phyloP scores from a whole-genome alignment of 2,797 vertebrate genomes.

The Dryobates pubescens region DNA sequence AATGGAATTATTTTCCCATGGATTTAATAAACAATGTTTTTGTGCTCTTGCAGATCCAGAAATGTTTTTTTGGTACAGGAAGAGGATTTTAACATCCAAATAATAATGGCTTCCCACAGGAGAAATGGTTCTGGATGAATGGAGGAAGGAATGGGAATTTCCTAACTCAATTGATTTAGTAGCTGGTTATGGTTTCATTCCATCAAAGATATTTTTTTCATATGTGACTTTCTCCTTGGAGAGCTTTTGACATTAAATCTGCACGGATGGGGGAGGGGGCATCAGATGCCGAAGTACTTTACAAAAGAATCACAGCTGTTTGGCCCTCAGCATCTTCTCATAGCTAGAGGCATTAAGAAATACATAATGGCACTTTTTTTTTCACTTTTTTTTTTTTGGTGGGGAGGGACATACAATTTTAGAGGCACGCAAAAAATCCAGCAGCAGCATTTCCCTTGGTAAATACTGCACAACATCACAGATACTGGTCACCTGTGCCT shows the following conservation, averaged over 20 bases:
- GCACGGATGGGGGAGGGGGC: conserved; percentile 54
- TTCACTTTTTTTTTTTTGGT: background rate
- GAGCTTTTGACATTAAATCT: conserved; percentile 59
- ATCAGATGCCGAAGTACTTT: conserved; percentile 80
- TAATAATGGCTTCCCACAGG: conserved; percentile 72
- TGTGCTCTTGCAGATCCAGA: conserved; percentile 51
- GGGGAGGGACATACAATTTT: background rate
- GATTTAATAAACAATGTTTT: conserved; percentile 61
- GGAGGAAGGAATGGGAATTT: conserved; percentile 70
- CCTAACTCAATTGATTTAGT: conserved; percentile 70
- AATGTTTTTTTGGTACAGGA: conserved; percentile 62
- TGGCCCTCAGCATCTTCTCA: conserved; percentile 79
- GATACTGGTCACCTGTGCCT: conserved; percentile 84
- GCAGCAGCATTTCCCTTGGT: conserved; percentile 67
- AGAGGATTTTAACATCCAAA: conserved; percentile 71
- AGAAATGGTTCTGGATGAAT: conserved; percentile 65
- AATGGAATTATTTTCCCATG: conserved; percentile 62
- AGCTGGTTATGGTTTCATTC: conserved; percentile 68
- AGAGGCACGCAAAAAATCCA: conserved; percentile 69
- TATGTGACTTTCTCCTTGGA: conserved; percentile 67
- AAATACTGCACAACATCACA: conserved; percentile 83
- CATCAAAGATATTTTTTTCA: conserved; percentile 75
- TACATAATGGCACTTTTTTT: conserved; percentile 73
- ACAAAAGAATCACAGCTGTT: conserved; percentile 86
- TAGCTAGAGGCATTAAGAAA: conserved; percentile 78